These are phyloP conservation scores for Elymnias hypermnestra DNA, from an alignment of 1,140 invertebrate species.

Conservation along the genomic window DNA sequence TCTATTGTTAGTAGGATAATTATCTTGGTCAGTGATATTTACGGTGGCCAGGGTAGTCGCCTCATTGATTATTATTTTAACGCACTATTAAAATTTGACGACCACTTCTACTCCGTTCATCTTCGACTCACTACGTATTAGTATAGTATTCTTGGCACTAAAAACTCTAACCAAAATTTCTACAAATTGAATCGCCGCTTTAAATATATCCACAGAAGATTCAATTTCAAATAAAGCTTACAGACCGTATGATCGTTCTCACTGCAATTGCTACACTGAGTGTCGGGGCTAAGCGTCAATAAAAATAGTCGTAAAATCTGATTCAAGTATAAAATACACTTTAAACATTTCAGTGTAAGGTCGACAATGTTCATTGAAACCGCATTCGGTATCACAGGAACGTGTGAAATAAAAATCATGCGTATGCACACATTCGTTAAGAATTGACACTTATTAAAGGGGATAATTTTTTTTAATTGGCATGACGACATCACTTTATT, in stretches of 20 bases:
- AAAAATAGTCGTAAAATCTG: conserved; percentile 71
- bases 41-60: conserved; percentile 48
- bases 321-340: conserved; percentile 34
- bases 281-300: conserved; percentile 69
- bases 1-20: conserved; percentile 11
- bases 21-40: conserved; percentile 35
- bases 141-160: conserved; percentile 30
- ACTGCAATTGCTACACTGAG: conserved; percentile 43
- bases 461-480: conserved; percentile 74
- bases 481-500: conserved; percentile 71
- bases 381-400: conserved; percentile 31
- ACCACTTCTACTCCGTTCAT: conserved; percentile 66
- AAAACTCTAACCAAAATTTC: conserved; percentile 25
- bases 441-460: conserved; percentile 74
- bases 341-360: conserved; percentile 31
- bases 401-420: conserved; percentile 74
- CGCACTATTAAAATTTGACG: conserved; percentile 73
- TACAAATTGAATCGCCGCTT: conserved; percentile 18
- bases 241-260: conserved; percentile 37
- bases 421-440: conserved; percentile 74
- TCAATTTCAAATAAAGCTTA: conserved; percentile 23
- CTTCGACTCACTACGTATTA: conserved; percentile 59
- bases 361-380: conserved; percentile 19
- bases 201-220: conserved; percentile 26
- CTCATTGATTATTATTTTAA: conserved; percentile 74